These are phyloP conservation scores for Andrena marginata DNA, from an alignment of 2,888 invertebrate genomes.

Conservation along the genomic window DNA sequence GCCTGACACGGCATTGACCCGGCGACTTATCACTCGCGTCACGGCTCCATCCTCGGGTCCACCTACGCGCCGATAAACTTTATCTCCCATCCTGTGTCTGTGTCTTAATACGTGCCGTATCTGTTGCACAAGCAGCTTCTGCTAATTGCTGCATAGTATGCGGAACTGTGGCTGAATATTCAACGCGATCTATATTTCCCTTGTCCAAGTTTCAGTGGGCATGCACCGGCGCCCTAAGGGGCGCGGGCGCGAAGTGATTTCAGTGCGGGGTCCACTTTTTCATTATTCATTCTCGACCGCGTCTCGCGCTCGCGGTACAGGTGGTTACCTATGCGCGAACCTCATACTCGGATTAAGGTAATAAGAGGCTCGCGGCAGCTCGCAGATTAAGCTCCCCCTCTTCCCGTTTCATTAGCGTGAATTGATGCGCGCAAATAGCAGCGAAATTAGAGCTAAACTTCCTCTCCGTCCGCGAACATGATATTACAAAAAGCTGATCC, in stretches of 20 bases:
- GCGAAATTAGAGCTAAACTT: conserved; percentile 11
- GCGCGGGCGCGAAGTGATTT: not conserved
- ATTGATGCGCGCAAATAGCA: conserved; percentile 17
- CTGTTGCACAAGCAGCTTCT: not conserved
- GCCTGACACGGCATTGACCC: conserved; percentile 46
- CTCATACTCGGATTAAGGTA: conserved; percentile 15
- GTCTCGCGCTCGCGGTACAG: not conserved
- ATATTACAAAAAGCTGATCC: not conserved
- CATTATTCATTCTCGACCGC: not conserved
- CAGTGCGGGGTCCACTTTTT: not conserved
- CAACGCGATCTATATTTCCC: not conserved
- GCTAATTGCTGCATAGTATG: not conserved
- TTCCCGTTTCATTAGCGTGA: conserved; percentile 26
- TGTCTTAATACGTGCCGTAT: not conserved
- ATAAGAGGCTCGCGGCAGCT: conserved; percentile 5
- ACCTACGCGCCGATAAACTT: conserved; percentile 1
- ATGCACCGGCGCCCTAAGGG: too few relatives aligned
- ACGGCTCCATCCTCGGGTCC: conserved; percentile 36
- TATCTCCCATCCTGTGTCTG: not conserved
- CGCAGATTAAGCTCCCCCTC: not conserved
- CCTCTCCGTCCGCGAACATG: not conserved
- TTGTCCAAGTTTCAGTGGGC: not conserved
- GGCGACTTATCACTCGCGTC: conserved; percentile 33
- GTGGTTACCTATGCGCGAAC: not conserved
- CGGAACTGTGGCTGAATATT: not conserved